Evolutionary conservation across 2,888 invertebrate species (phyloP).

Genomic region (Rhingia rostrata): DNA sequence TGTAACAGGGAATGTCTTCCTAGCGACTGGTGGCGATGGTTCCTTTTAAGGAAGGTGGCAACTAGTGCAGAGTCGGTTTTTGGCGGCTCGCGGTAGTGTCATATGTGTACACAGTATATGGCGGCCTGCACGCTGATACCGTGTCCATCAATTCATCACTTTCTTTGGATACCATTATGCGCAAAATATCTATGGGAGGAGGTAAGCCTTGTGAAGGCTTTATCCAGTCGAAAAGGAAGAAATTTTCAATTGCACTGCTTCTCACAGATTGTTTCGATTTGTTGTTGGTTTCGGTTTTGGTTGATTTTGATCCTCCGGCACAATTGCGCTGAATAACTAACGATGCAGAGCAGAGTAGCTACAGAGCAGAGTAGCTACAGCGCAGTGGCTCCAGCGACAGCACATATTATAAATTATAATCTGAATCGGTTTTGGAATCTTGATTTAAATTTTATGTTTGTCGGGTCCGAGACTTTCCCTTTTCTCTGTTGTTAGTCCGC

Average conservation of each 20-base stretch:
- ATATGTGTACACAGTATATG: conserved; percentile 29
- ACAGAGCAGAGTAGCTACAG: conserved; percentile 12
- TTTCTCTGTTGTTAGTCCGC: conserved; percentile 40
- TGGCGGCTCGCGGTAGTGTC: conserved; percentile 15
- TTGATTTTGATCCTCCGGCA: conserved; percentile 62
- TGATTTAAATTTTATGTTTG: conserved; percentile 71
- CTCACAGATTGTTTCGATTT: conserved; percentile 36
- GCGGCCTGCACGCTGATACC: conserved; percentile 62
- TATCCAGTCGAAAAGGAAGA: conserved; percentile 33
- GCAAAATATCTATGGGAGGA: conserved; percentile 7
- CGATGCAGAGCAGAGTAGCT: conserved; percentile 29
- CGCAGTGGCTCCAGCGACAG: conserved; percentile 19
- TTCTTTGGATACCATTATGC: conserved; percentile 73
- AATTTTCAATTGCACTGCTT: conserved; percentile 62
- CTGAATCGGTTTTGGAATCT: conserved; percentile 73
- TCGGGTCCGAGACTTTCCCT: conserved; percentile 65
- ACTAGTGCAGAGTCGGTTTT: background rate
- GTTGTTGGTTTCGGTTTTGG: conserved; percentile 53
- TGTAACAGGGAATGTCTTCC: conserved; percentile 5
- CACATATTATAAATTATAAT: conserved; percentile 73
- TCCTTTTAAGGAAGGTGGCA: conserved; percentile 65
- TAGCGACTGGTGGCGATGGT: conserved; percentile 24
- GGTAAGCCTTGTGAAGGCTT: conserved; percentile 61
- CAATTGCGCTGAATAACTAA: conserved; percentile 61
- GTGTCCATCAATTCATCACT: conserved; percentile 81